phyloP scores from a whole-genome alignment of 2,888 invertebrate genomes.

The Spodoptera littoralis region DNA sequence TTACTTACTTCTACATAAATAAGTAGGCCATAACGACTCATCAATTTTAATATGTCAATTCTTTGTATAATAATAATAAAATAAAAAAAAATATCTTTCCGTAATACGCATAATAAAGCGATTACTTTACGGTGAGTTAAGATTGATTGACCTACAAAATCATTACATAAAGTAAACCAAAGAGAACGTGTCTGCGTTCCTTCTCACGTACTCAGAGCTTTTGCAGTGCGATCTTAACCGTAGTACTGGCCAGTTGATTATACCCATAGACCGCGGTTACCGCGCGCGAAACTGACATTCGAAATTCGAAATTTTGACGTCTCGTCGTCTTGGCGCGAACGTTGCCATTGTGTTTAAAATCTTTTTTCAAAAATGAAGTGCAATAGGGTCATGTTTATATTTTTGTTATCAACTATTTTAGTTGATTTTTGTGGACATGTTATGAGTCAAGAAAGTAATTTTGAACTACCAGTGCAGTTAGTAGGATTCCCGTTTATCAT shows the following conservation, averaged over 20 bases:
- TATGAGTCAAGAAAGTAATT: conserved; percentile 28
- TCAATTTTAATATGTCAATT: no score
- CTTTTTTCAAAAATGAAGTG: conserved; percentile 47
- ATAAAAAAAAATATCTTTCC: conserved; percentile 15
- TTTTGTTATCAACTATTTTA: conserved; percentile 29
- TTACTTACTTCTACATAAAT: no score
- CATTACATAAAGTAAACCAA: conserved; percentile 52
- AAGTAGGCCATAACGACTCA: no score
- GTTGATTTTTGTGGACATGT: conserved; percentile 40
- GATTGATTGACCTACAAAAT: conserved; percentile 56
- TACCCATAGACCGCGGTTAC: conserved; percentile 44
- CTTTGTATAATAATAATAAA: not conserved
- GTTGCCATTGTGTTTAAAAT: not conserved
- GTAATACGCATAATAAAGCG: conserved; percentile 6
- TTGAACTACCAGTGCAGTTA: conserved; percentile 92
- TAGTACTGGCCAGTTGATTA: conserved; percentile 54
- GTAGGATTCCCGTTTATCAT: conserved; percentile 95
- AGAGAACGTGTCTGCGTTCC: conserved; percentile 56
- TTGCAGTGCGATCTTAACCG: conserved; percentile 57
- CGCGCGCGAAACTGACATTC: conserved; percentile 35
- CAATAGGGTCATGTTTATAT: conserved; percentile 12
- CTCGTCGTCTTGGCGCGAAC: conserved; percentile 24
- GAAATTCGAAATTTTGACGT: conserved; percentile 45
- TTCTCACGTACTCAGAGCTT: conserved; percentile 53
- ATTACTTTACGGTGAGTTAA: conserved; percentile 28